Conservation (phyloP, 2,797 vertebrate genomes). For the Chlorospingus semifuscus region DNA sequence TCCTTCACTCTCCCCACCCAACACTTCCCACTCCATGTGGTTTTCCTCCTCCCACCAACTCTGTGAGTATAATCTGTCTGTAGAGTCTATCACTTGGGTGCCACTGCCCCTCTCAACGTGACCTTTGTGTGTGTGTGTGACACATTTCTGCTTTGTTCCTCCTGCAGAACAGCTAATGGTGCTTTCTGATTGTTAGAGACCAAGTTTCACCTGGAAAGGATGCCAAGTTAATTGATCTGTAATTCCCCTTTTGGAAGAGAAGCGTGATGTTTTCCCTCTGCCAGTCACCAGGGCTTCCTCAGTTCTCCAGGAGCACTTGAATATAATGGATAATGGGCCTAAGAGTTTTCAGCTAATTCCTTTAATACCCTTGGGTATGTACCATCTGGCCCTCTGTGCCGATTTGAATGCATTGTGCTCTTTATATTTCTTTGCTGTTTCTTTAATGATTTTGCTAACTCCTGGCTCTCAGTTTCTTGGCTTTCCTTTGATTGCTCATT, state of each 20-base stretch:
- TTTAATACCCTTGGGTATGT: slow-evolving; percentile 61
- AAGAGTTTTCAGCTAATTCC: slow-evolving; percentile 68
- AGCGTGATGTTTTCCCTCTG: neutral
- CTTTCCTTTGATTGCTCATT: slow-evolving; percentile 1
- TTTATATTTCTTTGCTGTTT: slow-evolving; percentile 38
- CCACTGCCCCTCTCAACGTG: neutral
- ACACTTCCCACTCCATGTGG: neutral
- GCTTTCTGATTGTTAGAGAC: slow-evolving; percentile 19
- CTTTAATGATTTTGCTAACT: slow-evolving; percentile 37
- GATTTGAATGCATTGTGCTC: slow-evolving; percentile 14
- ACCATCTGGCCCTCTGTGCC: slow-evolving; percentile 58
- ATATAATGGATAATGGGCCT: slow-evolving; percentile 65
- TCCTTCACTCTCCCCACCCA: slow-evolving; percentile 16
- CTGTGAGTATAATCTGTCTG: neutral
- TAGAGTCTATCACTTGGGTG: neutral
- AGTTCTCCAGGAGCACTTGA: slow-evolving; percentile 48
- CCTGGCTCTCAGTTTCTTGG: neutral
- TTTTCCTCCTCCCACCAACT: slow-evolving; percentile 24
- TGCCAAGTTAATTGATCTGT: slow-evolving; percentile 46
- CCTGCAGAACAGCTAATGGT: neutral
- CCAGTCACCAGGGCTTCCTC: slow-evolving; percentile 30
- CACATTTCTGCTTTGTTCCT: neutral
- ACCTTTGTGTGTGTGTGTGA: neutral
- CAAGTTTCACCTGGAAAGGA: slow-evolving; percentile 13
- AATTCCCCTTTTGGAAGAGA: slow-evolving; percentile 32